Evolutionary conservation across 1,140 invertebrate genomes (phyloP).

Genomic region (Batillaria attramentaria): DNA sequence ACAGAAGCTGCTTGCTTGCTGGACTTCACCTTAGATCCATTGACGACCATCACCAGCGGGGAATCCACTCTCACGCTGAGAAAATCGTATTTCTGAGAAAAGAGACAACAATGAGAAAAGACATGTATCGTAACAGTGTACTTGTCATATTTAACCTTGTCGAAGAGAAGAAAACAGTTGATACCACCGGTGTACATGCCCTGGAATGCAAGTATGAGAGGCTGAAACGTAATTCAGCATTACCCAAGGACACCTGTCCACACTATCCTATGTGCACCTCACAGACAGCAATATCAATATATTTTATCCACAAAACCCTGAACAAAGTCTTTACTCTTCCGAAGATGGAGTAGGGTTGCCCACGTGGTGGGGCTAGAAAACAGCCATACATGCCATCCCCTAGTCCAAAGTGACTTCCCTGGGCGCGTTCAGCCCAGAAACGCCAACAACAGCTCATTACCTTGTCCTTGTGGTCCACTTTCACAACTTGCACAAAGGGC

Average conservation of each 20-base stretch:
- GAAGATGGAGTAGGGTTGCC: too few relatives aligned
- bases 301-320: too few relatives aligned
- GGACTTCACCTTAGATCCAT: constrained; percentile 80
- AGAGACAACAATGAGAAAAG: background rate
- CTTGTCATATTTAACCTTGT: background rate
- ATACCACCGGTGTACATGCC: background rate
- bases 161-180: background rate
- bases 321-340: too few relatives aligned
- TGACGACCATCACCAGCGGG: constrained; percentile 82
- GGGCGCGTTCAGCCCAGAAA: background rate
- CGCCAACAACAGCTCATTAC: too few relatives aligned
- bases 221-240: background rate
- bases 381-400: too few relatives aligned
- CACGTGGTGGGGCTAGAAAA: too few relatives aligned
- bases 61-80: constrained; percentile 81
- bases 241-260: background rate
- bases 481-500: constrained; percentile 79
- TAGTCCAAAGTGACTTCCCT: background rate
- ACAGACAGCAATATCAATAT: background rate
- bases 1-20: constrained; percentile 79
- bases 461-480: constrained; percentile 77
- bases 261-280: too few relatives aligned
- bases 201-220: background rate
- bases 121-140: background rate
- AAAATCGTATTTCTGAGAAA: constrained; percentile 81